phyloP scores from a whole-genome alignment of 2,888 invertebrate species.

The Acrobasis suavella region DNA sequence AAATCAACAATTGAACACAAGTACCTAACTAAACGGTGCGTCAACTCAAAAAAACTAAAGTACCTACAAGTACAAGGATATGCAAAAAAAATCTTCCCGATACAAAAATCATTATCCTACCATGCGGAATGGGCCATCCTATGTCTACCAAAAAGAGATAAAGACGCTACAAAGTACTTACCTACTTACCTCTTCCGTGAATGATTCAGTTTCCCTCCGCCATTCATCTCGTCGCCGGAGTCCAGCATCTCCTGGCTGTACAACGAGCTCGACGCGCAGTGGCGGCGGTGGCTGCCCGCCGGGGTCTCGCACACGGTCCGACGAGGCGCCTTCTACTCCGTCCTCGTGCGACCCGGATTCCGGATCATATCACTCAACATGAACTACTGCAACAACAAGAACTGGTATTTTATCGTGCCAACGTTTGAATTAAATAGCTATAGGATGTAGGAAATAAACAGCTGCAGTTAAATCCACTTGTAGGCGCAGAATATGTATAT shows the following conservation, averaged over 20 bases:
- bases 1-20: too few relatives aligned
- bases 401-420: conserved; percentile 86
- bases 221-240: conserved; percentile 90
- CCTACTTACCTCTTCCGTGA: not conserved
- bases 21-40: too few relatives aligned
- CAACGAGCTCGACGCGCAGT: conserved; percentile 92
- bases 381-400: conserved; percentile 97
- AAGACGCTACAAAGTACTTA: not conserved
- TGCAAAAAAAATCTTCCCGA: too few relatives aligned
- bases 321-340: conserved; percentile 95
- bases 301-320: conserved; percentile 93
- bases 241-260: conserved; percentile 96
- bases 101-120: too few relatives aligned
- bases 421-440: not conserved
- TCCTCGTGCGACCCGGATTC: conserved; percentile 93
- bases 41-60: too few relatives aligned
- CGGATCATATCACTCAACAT: conserved; percentile 96
- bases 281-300: conserved; percentile 95
- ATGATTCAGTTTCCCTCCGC: conserved; percentile 90
- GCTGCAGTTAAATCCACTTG: too few relatives aligned
- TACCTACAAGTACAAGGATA: too few relatives aligned
- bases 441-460: not conserved
- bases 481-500: too few relatives aligned
- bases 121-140: too few relatives aligned
- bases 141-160: not conserved